Evolutionary conservation across 1,140 invertebrate genomes (phyloP), one percentile per base, ranked within the genome.

Genomic region (Xylocopa sonorina): DNA sequence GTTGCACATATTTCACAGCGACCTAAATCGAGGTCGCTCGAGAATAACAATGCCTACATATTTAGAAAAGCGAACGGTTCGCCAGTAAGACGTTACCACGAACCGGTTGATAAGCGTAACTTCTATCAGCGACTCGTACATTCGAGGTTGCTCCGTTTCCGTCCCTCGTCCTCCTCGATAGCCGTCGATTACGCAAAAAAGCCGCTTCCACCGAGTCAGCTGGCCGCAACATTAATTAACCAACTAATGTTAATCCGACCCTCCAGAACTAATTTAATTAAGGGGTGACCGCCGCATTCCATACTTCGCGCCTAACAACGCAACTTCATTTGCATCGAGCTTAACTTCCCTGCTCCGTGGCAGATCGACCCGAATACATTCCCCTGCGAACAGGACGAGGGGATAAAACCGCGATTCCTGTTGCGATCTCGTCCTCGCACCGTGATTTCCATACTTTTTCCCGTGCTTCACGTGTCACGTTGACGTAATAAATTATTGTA

Each of bases 201-300:
- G 9, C 3, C 41, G 29, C 48, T 85, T 76, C 77, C 62, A 51
- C 41, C 14, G 55, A 81, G 64, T 71, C 69, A 73, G 57, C 29
- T 60, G 29, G 58, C 72, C 55, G 55, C 64, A 75, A 72, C 69
- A 80, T 84, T 83, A 85, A 85, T 85, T 85, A 85, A 60, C 50
- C 29, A 78, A 77, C 77, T 72, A 83, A 85, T 83, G 83, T 85
- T 83, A 85, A 72, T 80, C 58, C 72, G n/a, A 41, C 62, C 69
- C 83, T 83, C 68, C 71, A 68, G 77, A 83, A 83, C 78, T 83
- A 85, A 85, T 83, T 85, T 76, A 83, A 85, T 85, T 83, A 83
- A 85, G 83, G 62, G 58, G 46, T 12, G 4, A n/a, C 63, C 24
- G 27, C 32, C 66, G 29, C 57, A 58, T 57, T 74, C 43, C 67